Base-by-base conservation (phyloP, 2,797 vertebrate species). In the Arnoldichthys spilopterus region DNA sequence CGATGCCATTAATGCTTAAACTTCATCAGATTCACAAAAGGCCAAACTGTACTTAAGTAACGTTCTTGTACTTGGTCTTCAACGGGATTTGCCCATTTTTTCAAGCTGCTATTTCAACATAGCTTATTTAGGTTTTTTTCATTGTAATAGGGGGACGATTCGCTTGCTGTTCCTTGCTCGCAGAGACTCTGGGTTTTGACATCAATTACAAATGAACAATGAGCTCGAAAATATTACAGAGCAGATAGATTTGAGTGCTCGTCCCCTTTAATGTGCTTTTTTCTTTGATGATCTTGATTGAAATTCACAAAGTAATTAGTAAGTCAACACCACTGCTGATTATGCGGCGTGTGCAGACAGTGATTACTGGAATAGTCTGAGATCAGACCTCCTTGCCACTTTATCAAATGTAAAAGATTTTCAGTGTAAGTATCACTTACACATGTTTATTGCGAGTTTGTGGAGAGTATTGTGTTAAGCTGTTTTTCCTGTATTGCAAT, bases 261-360 rank as follows among this genome's bases (percentile, higher is more conserved):
- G 32, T 74, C 64, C 24, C 54, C 30, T 83, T 49, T 76, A 51
- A 74, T 77, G 53, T 66, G 40, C 45, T 76, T 64, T 72, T 63
- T 59, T 70, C 64, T 85, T 49, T 16, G 68, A 61, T 83, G 79
- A 58, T 59, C 34, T 45, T 80, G 74, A 84, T 76, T 83, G 82
- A 78, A 76, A 82, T 80, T 74, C 77, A 79, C 28, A 0, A 11
- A 63, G 76, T 76, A 76, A 78, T 79, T 81, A 77, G 22, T 51
- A 74, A 79, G 47, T 45, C 51, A 64, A 56, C 43, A 51, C 63
- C 67, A 82, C 64, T 62, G 74, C 34, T 75, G 51, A 79, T 69
- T 74, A 56, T 47, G 54, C 53, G 53, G 37, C 49, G 53, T 58
- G 43, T 61, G 45, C 53, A 74, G 58, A 51, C 77, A 49, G 43